phyloP scores from a whole-genome alignment of 2,797 vertebrate species.

The Yasuhikotakia modesta region DNA sequence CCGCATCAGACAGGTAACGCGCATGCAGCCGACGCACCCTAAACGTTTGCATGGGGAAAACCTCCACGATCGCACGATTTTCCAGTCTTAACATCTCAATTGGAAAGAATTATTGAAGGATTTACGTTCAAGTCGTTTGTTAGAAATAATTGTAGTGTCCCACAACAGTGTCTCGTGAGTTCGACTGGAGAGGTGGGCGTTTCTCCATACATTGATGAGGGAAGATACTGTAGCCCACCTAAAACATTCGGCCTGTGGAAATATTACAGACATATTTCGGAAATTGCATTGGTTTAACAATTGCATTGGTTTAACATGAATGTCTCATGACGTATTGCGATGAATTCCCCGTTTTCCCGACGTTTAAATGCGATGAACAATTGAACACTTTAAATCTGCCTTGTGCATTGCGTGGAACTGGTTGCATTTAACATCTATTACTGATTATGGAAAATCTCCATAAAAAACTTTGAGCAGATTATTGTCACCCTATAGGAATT shows the following conservation, averaged over 20 bases:
- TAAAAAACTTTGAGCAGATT: neutral
- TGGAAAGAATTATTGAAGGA: constrained; percentile 4
- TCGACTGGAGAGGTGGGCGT: constrained; percentile 25
- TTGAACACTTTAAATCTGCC: neutral
- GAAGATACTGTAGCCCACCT: neutral
- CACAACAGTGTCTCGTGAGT: neutral
- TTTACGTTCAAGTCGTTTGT: constrained; percentile 1
- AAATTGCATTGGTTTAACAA: too few species aligned
- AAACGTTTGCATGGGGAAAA: constrained; percentile 60
- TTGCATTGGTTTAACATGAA: neutral
- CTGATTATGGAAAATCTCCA: neutral
- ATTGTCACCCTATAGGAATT: neutral
- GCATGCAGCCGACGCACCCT: constrained; percentile 64
- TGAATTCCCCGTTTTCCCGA: neutral
- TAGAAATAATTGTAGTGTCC: neutral
- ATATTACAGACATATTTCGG: neutral
- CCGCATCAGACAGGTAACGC: constrained; percentile 71
- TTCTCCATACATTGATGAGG: constrained; percentile 1
- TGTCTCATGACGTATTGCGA: neutral
- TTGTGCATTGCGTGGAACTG: neutral
- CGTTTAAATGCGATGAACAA: neutral
- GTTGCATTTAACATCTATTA: neutral
- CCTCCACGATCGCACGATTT: constrained; percentile 2
- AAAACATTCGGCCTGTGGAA: neutral
- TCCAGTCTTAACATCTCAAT: constrained; percentile 1